phyloP scores from a whole-genome alignment of 1,140 invertebrate genomes.

The Drosophila ambigua region DNA sequence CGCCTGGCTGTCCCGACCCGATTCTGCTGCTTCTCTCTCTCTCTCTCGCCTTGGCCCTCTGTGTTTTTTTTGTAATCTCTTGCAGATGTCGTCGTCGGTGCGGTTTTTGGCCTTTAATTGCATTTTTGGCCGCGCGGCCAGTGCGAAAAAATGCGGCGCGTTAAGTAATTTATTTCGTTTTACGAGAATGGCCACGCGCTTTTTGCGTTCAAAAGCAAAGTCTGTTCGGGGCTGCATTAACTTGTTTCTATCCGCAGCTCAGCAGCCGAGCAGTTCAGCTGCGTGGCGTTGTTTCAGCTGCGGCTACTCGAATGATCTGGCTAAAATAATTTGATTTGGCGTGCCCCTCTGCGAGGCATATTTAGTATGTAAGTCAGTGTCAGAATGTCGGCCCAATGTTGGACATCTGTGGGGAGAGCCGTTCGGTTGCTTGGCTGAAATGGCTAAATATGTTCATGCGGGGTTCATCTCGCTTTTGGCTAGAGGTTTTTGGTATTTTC shows the following conservation, averaged over 20 bases:
- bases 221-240: constrained; percentile 32
- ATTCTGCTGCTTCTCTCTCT: constrained; percentile 18
- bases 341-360: constrained; percentile 24
- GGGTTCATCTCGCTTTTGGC: constrained; percentile 41
- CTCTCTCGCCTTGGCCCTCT: constrained; percentile 12
- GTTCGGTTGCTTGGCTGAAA: constrained; percentile 19
- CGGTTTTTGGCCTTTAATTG: constrained; percentile 63
- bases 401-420: constrained; percentile 38
- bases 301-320: constrained; percentile 40
- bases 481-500: constrained; percentile 18
- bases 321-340: constrained; percentile 52
- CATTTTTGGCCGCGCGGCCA: constrained; percentile 54
- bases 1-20: constrained; percentile 7
- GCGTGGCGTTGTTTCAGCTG: constrained; percentile 33
- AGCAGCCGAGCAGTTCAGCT: background rate
- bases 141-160: constrained; percentile 58
- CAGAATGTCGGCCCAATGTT: constrained; percentile 55
- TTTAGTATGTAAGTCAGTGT: constrained; percentile 61
- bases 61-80: constrained; percentile 52
- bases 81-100: constrained; percentile 59
- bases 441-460: constrained; percentile 47
- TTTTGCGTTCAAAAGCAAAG: constrained; percentile 36
- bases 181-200: constrained; percentile 32
- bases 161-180: constrained; percentile 67
- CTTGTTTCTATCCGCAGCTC: constrained; percentile 31